Percentiles rank a stretch among this genome's conserved stretches.
phyloP scores from a whole-genome alignment of 2,797 vertebrate species.

The Monodelphis domestica region DNA sequence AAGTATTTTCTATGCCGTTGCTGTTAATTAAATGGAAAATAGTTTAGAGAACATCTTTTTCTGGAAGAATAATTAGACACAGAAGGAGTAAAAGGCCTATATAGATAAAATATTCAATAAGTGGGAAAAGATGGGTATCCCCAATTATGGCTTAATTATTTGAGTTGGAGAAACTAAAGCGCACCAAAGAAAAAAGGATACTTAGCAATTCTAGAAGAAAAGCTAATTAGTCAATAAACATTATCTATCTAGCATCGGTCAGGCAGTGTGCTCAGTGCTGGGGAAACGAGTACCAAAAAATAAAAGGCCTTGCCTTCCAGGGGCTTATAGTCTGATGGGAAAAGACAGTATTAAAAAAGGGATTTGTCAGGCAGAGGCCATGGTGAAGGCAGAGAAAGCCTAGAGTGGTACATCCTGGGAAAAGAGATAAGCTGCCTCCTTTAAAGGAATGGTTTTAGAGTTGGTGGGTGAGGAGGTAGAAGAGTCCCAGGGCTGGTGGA shows the following conservation, averaged over 20 bases:
- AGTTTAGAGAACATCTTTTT: conserved; percentile 11
- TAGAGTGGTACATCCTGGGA: background rate
- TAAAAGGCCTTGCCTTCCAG: background rate
- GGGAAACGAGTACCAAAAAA: no score
- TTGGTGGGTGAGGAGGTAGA: background rate
- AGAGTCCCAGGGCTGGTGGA: background rate
- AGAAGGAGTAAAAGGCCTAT: background rate
- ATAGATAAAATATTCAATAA: background rate
- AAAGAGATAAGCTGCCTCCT: background rate
- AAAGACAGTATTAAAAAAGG: background rate
- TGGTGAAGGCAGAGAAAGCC: background rate
- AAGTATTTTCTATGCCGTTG: conserved; percentile 75
- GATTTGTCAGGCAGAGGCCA: background rate
- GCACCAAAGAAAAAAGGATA: background rate
- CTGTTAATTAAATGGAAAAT: background rate
- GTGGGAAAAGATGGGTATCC: background rate
- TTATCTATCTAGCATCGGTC: background rate
- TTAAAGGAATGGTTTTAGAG: background rate
- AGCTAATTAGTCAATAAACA: background rate
- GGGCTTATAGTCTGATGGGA: background rate
- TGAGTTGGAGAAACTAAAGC: background rate
- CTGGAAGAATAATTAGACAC: conserved; percentile 29
- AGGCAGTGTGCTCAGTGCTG: background rate
- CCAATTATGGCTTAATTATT: background rate
- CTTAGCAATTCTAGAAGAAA: background rate